Evolutionary conservation across 2,113 vertebrate species (phyloP).

Genomic region (Mastomys coucha): DNA sequence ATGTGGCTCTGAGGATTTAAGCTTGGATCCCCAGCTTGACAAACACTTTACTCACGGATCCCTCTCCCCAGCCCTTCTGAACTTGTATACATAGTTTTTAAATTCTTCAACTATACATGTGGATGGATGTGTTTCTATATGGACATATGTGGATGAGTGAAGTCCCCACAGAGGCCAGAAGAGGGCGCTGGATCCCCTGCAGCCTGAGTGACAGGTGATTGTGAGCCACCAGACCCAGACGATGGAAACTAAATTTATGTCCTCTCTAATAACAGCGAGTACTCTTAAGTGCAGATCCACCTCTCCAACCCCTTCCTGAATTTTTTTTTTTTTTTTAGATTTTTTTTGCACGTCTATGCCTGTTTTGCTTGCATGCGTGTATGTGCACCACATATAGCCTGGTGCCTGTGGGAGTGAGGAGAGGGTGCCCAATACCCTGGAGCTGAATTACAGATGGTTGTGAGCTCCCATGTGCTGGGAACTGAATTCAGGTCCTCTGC

Average conservation of each 20-base stretch:
- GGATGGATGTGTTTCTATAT: background rate
- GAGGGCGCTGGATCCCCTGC: background rate
- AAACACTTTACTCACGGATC: background rate
- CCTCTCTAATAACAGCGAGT: background rate
- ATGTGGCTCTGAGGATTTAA: background rate
- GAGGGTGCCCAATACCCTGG: background rate
- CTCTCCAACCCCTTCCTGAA: background rate
- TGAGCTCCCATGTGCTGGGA: background rate
- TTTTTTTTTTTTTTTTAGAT: background rate
- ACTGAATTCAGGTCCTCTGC: background rate
- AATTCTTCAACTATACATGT: background rate
- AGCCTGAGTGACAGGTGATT: background rate
- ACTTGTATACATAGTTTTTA: background rate
- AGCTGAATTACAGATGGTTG: background rate
- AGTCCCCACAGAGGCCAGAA: background rate
- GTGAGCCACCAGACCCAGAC: background rate
- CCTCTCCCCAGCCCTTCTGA: background rate
- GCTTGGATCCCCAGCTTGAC: background rate
- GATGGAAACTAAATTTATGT: background rate
- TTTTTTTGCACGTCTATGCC: background rate
- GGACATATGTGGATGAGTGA: background rate
- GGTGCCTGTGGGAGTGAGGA: too few relatives aligned
- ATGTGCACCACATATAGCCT: background rate
- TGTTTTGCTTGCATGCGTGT: background rate
- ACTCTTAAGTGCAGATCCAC: background rate